Percentiles rank a stretch among this genome's conserved stretches.
Conservation (phyloP, 2,113 vertebrate genomes). For the Thalassoma bifasciatum region DNA sequence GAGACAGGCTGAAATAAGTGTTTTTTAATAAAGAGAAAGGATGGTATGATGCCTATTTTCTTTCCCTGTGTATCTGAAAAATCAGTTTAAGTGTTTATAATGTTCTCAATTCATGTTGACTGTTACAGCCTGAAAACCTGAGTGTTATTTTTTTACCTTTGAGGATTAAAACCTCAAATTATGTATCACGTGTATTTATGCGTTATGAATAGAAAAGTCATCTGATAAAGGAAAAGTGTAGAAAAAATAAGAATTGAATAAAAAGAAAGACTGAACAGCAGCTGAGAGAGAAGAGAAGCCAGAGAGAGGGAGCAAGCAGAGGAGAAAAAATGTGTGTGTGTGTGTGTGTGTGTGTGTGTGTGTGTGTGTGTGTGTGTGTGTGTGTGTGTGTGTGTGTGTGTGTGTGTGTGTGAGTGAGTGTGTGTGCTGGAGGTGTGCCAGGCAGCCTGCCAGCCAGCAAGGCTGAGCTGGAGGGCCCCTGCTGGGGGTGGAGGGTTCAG, state of each 20-base stretch:
- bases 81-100: neutral
- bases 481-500: constrained; percentile 77
- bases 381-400: constrained; percentile 8
- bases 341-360: constrained; percentile 34
- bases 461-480: constrained; percentile 70
- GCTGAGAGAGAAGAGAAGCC: constrained; percentile 5
- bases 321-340: constrained; percentile 21
- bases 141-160: neutral
- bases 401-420: constrained; percentile 35
- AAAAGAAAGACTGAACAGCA: constrained; percentile 18
- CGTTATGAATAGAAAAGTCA: neutral
- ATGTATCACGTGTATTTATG: too few relatives aligned
- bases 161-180: neutral
- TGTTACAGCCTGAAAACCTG: neutral
- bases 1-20: too few relatives aligned
- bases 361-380: constrained; percentile 27
- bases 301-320: constrained; percentile 24
- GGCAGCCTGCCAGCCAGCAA: constrained; percentile 71
- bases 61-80: neutral
- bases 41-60: too few relatives aligned
- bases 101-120: neutral
- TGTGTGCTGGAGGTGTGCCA: constrained; percentile 69
- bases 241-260: too few relatives aligned
- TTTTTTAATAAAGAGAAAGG: too few relatives aligned
- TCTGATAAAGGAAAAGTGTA: neutral